These are phyloP conservation scores for Karalla daura DNA, from an alignment of 2,797 vertebrate species.

Conservation along the genomic window DNA sequence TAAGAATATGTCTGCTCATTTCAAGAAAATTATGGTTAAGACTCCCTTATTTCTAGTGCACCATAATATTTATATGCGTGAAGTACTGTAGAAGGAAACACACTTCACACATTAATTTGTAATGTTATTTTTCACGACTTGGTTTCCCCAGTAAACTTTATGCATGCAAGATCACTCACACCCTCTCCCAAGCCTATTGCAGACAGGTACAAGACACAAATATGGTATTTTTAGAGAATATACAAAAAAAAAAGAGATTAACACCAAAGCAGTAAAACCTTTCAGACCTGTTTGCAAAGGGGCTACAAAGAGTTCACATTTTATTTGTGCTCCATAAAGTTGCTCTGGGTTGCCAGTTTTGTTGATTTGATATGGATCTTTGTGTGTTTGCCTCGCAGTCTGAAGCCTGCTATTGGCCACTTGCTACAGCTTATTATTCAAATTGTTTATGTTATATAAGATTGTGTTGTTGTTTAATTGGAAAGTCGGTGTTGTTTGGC, in stretches of 20 bases:
- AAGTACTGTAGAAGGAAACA: slow-evolving; percentile 15
- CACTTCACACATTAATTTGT: slow-evolving; percentile 8
- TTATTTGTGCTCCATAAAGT: slow-evolving; percentile 25
- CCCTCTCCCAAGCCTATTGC: slow-evolving; percentile 5
- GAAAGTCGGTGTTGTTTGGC: slow-evolving; percentile 52
- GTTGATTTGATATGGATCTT: slow-evolving; percentile 37
- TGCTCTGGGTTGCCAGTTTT: slow-evolving; percentile 35
- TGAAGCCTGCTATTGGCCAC: slow-evolving; percentile 45
- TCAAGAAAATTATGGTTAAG: too few species aligned
- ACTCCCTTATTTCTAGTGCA: slow-evolving; percentile 17
- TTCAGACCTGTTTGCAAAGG: slow-evolving; percentile 10
- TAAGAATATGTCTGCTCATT: too few species aligned
- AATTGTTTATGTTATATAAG: slow-evolving; percentile 37
- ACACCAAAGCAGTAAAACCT: slow-evolving; percentile 12
- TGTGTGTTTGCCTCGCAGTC: slow-evolving; percentile 26
- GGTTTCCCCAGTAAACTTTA: slow-evolving; percentile 20
- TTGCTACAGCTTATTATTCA: slow-evolving; percentile 52
- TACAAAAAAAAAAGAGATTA: slow-evolving; percentile 6
- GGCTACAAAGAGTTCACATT: slow-evolving; percentile 9
- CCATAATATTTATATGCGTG: slow-evolving; percentile 16
- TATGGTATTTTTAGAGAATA: slow-evolving; percentile 13
- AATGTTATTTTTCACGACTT: slow-evolving; percentile 6
- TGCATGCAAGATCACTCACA: slow-evolving; percentile 3
- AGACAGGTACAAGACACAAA: slow-evolving; percentile 7
- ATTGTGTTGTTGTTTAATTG: slow-evolving; percentile 45